phyloP scores from a whole-genome alignment of 1,140 invertebrate species.

The Elymnias hypermnestra region DNA sequence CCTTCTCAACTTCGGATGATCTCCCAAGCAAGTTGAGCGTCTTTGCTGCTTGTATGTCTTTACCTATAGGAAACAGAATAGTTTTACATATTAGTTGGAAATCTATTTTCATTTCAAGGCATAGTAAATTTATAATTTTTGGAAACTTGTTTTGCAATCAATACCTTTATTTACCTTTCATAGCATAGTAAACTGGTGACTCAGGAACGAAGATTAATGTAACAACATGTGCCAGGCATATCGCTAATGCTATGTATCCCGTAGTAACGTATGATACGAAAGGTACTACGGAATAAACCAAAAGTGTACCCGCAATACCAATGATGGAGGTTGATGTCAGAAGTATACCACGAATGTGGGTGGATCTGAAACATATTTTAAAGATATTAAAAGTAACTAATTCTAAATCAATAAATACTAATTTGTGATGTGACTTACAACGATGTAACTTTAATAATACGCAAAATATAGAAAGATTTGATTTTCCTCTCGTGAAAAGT shows the following conservation, averaged over 20 bases:
- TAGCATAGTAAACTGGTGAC: slow-evolving; percentile 39
- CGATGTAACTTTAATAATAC: too few species aligned
- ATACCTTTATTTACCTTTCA: slow-evolving; percentile 34
- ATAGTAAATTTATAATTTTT: slow-evolving; percentile 5
- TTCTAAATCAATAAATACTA: too few species aligned
- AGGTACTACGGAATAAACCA: slow-evolving; percentile 36
- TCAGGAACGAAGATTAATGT: slow-evolving; percentile 36
- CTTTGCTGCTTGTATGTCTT: slow-evolving; percentile 33
- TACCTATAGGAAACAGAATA: slow-evolving; percentile 23
- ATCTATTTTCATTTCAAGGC: neutral
- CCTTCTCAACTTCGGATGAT: slow-evolving; percentile 30
- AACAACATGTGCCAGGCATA: slow-evolving; percentile 28
- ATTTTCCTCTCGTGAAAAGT: too few species aligned
- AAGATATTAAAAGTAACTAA: too few species aligned
- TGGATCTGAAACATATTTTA: slow-evolving; percentile 45
- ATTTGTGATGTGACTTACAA: too few species aligned
- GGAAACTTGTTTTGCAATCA: too few species aligned
- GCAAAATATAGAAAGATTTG: too few species aligned
- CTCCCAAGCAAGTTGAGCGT: slow-evolving; percentile 36
- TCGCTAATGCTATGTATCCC: slow-evolving; percentile 35
- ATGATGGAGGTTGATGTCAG: slow-evolving; percentile 40
- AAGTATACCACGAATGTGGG: slow-evolving; percentile 43
- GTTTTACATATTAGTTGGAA: too few species aligned
- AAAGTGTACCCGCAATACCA: slow-evolving; percentile 39
- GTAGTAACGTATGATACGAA: slow-evolving; percentile 34